Evolutionary conservation across 2,888 invertebrate species (phyloP).

Genomic region (Zelleria hepariella): DNA sequence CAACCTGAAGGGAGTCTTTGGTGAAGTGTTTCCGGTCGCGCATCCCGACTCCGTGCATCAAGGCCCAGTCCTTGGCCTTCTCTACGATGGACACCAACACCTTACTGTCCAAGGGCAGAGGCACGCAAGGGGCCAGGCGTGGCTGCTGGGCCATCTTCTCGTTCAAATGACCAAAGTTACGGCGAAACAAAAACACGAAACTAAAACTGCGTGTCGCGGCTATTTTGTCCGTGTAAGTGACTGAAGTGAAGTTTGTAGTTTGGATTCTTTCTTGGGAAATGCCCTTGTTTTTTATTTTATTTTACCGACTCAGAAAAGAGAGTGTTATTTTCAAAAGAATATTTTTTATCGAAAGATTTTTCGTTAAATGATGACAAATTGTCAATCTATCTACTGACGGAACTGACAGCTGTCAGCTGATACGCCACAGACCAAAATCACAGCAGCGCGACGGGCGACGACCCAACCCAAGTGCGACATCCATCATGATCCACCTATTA

Average conservation of each 20-base stretch:
- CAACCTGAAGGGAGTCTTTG: conserved; percentile 76
- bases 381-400: no score
- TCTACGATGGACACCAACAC: conserved; percentile 76
- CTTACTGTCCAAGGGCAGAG: conserved; percentile 76
- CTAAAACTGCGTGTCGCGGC: neutral
- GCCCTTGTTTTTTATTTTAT: no score
- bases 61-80: conserved; percentile 86
- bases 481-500: no score
- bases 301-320: no score
- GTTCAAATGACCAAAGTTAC: neutral
- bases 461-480: no score
- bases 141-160: conserved; percentile 51
- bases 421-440: no score
- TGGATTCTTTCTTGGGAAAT: no score
- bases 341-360: no score
- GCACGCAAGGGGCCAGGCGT: conserved; percentile 72
- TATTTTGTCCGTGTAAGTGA: neutral
- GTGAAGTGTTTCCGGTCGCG: conserved; percentile 78
- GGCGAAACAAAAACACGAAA: neutral
- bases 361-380: no score
- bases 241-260: neutral
- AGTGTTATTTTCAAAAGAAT: no score
- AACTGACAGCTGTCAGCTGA: no score
- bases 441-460: no score
- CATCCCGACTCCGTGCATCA: conserved; percentile 89